phyloP scores from a whole-genome alignment of 2,113 vertebrate genomes.

The Tragelaphus scriptus region DNA sequence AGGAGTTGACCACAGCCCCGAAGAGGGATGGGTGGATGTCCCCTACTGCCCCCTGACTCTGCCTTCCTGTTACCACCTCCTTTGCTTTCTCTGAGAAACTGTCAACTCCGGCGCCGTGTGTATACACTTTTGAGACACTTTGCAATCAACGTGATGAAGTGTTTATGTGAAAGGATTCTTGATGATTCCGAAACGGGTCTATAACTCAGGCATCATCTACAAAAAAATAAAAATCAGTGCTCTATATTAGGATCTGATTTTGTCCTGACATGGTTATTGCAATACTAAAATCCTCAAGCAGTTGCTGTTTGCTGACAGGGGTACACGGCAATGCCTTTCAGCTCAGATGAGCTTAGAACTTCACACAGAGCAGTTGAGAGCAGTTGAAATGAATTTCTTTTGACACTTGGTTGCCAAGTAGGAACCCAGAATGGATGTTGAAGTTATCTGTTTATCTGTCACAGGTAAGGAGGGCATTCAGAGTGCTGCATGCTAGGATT shows the following conservation, averaged over 20 bases:
- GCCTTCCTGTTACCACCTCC: background rate
- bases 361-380: rapidly evolving
- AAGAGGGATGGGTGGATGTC: rapidly evolving
- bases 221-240: background rate
- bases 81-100: background rate
- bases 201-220: background rate
- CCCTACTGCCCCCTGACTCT: too few relatives aligned
- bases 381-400: background rate
- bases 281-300: rapidly evolving
- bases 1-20: background rate
- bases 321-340: too few relatives aligned
- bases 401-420: background rate
- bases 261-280: background rate
- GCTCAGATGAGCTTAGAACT: background rate
- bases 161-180: background rate
- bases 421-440: background rate
- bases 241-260: background rate
- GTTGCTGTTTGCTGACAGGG: background rate
- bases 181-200: background rate
- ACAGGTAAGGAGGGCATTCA: too few relatives aligned
- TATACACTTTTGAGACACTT: background rate
- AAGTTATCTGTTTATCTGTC: background rate
- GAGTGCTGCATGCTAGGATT: background rate
- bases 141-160: background rate
- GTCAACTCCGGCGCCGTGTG: background rate